Percentiles rank a stretch among this genome's conserved stretches.
These are phyloP conservation scores for Monarcha castaneiventris DNA, from an alignment of 2,113 vertebrate genomes.

Conservation along the genomic window DNA sequence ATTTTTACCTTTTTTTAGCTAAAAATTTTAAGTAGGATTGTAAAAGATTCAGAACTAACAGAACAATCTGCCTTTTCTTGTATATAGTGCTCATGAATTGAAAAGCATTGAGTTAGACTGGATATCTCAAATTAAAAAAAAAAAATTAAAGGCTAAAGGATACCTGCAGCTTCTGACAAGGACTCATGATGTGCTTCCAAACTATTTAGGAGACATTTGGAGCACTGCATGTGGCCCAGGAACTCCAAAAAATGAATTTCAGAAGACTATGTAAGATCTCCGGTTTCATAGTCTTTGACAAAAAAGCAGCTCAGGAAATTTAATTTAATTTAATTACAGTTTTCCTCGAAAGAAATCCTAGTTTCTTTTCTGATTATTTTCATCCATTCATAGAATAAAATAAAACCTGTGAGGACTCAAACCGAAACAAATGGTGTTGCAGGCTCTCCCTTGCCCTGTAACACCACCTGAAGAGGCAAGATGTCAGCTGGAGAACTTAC, in stretches of 20 bases:
- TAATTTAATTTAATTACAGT: neutral
- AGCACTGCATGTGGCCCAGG: neutral
- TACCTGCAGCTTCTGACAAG: neutral
- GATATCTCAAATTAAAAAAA: neutral
- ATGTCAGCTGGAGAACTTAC: neutral
- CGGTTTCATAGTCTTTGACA: neutral
- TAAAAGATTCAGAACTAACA: neutral
- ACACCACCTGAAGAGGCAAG: neutral
- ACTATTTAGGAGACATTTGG: neutral
- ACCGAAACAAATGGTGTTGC: neutral
- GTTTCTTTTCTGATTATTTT: neutral
- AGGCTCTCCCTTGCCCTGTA: rapidly evolving
- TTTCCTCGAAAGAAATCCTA: neutral
- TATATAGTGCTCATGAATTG: neutral
- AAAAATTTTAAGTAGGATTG: neutral
- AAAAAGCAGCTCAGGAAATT: neutral
- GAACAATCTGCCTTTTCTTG: neutral
- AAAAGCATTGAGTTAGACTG: neutral
- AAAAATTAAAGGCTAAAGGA: neutral
- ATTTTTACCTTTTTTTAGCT: neutral
- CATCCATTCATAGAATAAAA: neutral
- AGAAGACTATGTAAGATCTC: neutral
- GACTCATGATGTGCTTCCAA: neutral
- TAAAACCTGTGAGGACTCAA: neutral
- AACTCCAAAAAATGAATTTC: neutral